Base-by-base conservation (phyloP, 2,113 vertebrate species). In the Gymnocephalus cernua region DNA sequence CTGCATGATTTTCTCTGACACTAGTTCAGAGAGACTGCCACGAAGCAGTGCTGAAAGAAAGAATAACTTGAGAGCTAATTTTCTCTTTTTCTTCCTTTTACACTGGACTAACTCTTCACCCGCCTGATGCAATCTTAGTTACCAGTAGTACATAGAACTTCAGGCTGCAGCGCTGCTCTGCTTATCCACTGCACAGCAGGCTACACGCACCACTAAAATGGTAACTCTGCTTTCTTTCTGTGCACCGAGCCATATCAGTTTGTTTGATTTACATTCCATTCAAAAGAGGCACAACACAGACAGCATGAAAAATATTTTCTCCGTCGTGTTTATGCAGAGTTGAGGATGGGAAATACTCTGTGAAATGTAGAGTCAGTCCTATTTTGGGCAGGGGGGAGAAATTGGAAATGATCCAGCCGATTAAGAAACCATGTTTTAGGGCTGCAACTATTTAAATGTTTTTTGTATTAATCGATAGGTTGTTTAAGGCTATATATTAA, bases 1-100 rank as follows among this genome's bases (percentile, higher is more conserved):
- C 70, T 61, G 76, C 72, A 47, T 84, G 83, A 86, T 92, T 85
- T 91, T 91, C 82, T 84, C 85, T 79, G 82, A 92, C 89, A 83
- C 65, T 53, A 72, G 83, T 88, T 90, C 84, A 90, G 61, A 86
- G 84, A 86, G 23, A 63, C 69, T 71, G 57, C 66, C 66, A 76
- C 16, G 29, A 79, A 86, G 77, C 81, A 58, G 47, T 4, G 21
- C 65, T 72, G 79, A 73, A 75, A 84, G 83, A 6, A 18, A 88
- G 54, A 82, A 81, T 77, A 83, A 79, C 56, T 44, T 15, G 51
- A 81, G 65, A 79, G 69, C 80, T 83, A 50, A 64, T 87, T 83
- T 86, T 18, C 47, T 81, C 6, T 79, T 51, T 61, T 54, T 45
- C 44, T 53, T 75, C 59, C 6, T 29, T 27, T 27, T n/a, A 48